Evolutionary conservation across 2,113 vertebrate genomes (phyloP).

Genomic region (Prietella phreatophila): DNA sequence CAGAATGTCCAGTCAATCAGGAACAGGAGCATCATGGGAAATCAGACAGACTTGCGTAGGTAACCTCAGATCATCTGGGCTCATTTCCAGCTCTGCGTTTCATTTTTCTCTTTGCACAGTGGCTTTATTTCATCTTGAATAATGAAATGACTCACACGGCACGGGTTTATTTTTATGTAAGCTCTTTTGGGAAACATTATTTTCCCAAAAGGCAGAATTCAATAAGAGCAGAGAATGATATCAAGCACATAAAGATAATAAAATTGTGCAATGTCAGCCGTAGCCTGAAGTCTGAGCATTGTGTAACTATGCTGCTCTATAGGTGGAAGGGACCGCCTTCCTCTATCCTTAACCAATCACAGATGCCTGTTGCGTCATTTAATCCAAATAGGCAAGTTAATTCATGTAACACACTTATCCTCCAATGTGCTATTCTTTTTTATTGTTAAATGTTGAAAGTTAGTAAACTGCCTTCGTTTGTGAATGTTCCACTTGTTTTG

Average conservation of each 20-base stretch:
- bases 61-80: slow-evolving; percentile 28
- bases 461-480: not conserved
- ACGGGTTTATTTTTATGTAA: slow-evolving; percentile 1
- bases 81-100: not conserved
- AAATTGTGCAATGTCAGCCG: not conserved
- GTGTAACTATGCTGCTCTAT: not conserved
- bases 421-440: not conserved
- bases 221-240: slow-evolving; percentile 7
- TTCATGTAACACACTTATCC: not conserved
- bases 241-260: not conserved
- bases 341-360: not conserved
- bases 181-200: slow-evolving; percentile 8
- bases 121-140: slow-evolving; percentile 26
- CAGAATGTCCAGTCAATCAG: not conserved
- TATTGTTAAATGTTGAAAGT: not conserved
- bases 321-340: not conserved
- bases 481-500: not conserved
- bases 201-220: slow-evolving; percentile 22
- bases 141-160: slow-evolving; percentile 23
- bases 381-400: not conserved
- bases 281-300: not conserved
- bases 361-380: not conserved
- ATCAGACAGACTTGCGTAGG: not conserved
- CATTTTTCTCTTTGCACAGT: slow-evolving; percentile 24
- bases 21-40: slow-evolving; percentile 24